Evolutionary conservation across 2,113 vertebrate species (phyloP), one percentile per base, ranked within the genome.

Genomic region (Crotophaga sulcirostris): DNA sequence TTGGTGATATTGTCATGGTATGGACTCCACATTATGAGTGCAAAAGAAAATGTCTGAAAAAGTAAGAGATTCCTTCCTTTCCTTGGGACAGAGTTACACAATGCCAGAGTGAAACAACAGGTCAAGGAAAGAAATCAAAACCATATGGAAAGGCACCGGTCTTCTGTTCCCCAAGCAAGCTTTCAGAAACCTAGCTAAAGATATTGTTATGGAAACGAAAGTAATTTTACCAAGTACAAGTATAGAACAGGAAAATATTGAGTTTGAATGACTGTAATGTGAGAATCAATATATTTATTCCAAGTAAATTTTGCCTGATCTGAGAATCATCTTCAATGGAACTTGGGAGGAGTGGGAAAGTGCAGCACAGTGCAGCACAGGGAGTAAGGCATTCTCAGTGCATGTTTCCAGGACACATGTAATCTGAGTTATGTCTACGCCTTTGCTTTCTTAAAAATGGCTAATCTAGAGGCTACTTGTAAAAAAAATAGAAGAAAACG

Each of bases 1-100:
- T 14, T 20, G 0, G 0, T n/a, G 18, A 9, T 70, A 13, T 16
- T 90, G 4, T 16, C 7, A 6, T 25, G 51, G 36, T 6, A n/a
- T 69, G 8, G 8, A 38, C 6, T 63, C 13, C 42, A 55, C 23
- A 11, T 54, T n/a, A 25, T 28, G 18, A 62, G 16, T 17, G 9
- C 3, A 15, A 16, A n/a, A 20, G 62, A 67, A 28, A 56, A 10
- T 10, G 4, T n/a, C 74, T 77, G 24, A 52, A 38, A 86, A 79
- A 2, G 56, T 11, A 31, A 74, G 6, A 54, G 5, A 78, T 67
- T 67, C 73, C 14, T 58, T 84, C 51, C 29, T 77, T 80, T 10
- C 10, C 7, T 60, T 86, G 36, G 44, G 51, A 42, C 8, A 44
- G 25, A 34, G 8, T 58, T 83, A 51, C 10, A n/a, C 2, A 6